Base-by-base conservation (phyloP, 2,888 invertebrate species). In the Ormyrus pomaceus region DNA sequence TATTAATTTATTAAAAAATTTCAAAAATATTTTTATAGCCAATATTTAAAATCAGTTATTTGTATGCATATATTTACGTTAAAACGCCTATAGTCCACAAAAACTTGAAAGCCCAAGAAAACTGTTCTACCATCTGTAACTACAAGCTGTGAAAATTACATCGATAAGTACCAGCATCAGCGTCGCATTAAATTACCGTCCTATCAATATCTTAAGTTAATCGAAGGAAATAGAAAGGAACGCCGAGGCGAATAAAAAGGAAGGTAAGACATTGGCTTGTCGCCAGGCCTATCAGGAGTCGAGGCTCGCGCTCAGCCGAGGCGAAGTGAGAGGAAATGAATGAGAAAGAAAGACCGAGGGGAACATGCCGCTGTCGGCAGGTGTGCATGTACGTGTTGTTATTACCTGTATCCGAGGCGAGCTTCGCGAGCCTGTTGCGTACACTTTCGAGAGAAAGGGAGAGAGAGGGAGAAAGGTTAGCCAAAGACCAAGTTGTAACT, bases 271-370 rank as follows among this genome's bases (percentile, higher is more conserved):
- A 83, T 84, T 88, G 88, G 88, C 87, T 59, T 73, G 65, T 46
- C 81, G 86, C 89, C 89, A 89, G 87, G 88, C 88, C 88, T 89
- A 89, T 89, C 19, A 19, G 19, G 19, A 19, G 19, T 19, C 89
- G 89, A 89, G 86, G 86, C 86, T 86, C 86, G 86, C 86, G 86
- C 88, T 86, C 86, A 83, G 85, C 85, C 45, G 84, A 84, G 85
- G 84, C 84, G 84, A 85, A 82, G 80, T 81, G 83, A 84, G 83
- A 81, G 34, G 59, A 13, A 19, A 61, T 51, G n/a, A n/a, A 69
- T 48, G 69, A 2, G 19, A 11, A 4, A 62, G 62, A 62, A 46
- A 10, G 46, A n/a, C 46, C 45, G 46, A 62, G n/a, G 10, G 62
- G 66, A 5, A 9, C 10, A 50, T 13, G 50, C n/a, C 9, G 48